Percentiles rank a stretch among this genome's conserved stretches.
These are phyloP conservation scores for Oryctes rhinoceros DNA, from an alignment of 1,140 invertebrate species.

Conservation along the genomic window DNA sequence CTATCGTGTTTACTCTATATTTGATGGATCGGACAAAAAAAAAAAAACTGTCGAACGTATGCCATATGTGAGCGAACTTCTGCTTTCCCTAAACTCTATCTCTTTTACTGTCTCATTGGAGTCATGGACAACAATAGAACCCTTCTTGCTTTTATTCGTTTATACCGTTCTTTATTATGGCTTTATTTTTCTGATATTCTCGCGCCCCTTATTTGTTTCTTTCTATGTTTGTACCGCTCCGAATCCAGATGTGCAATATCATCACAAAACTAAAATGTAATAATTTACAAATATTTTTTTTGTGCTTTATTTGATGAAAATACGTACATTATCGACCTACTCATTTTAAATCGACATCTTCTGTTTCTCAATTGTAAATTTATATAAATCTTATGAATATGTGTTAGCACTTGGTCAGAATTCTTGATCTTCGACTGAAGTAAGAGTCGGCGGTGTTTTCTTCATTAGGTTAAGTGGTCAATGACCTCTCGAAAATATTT, in stretches of 20 bases:
- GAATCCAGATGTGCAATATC: neutral
- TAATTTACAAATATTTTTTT: too few relatives aligned
- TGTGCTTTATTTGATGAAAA: too few relatives aligned
- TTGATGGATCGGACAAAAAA: slow-evolving; percentile 44
- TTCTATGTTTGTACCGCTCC: neutral
- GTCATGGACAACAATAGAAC: neutral
- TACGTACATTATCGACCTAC: too few relatives aligned
- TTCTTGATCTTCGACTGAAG: too few relatives aligned
- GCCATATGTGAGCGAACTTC: slow-evolving; percentile 49
- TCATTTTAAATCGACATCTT: too few relatives aligned
- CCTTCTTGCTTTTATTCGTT: neutral
- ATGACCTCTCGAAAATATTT: too few relatives aligned
- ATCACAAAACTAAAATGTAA: neutral
- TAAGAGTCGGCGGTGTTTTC: too few relatives aligned
- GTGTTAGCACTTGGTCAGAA: too few relatives aligned
- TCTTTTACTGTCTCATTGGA: neutral
- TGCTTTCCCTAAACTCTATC: slow-evolving; percentile 42
- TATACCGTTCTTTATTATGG: slow-evolving; percentile 1
- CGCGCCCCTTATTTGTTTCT: neutral
- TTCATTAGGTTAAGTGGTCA: too few relatives aligned
- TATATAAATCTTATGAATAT: too few relatives aligned
- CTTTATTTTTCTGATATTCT: slow-evolving; percentile 18
- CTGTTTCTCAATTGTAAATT: too few relatives aligned
- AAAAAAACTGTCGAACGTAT: slow-evolving; percentile 43
- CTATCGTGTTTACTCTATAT: slow-evolving; percentile 44